Percentiles rank a stretch among this genome's conserved stretches.
phyloP scores from a whole-genome alignment of 2,888 invertebrate genomes.

The Drosophila helvetica region DNA sequence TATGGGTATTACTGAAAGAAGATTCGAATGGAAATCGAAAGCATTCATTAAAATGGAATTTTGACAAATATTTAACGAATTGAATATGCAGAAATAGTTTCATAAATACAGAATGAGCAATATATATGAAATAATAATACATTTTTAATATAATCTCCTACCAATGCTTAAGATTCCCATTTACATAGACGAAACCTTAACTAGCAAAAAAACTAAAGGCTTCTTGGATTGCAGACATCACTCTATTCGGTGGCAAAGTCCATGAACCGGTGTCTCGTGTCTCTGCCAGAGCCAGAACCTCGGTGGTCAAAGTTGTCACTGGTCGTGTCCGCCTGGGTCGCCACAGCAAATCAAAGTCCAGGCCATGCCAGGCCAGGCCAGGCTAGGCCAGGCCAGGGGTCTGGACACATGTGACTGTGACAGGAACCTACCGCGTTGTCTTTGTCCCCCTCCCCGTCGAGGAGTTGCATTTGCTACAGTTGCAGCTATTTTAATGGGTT shows the following conservation, averaged over 20 bases:
- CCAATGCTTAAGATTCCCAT: neutral
- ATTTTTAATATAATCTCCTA: too few relatives aligned
- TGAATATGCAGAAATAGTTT: too few relatives aligned
- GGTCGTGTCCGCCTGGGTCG: constrained; percentile 57
- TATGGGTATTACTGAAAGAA: too few relatives aligned
- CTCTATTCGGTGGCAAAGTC: neutral
- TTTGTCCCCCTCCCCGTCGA: neutral
- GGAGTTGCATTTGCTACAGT: constrained; percentile 56
- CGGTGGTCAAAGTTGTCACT: constrained; percentile 72
- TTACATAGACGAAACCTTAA: neutral
- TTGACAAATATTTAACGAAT: too few relatives aligned
- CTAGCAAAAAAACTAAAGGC: neutral
- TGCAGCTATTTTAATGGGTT: constrained; percentile 76
- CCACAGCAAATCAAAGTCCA: constrained; percentile 59
- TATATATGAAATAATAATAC: too few relatives aligned
- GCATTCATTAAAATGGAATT: too few relatives aligned
- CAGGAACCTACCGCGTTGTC: constrained; percentile 68
- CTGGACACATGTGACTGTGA: constrained; percentile 63
- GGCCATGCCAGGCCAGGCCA: constrained; percentile 12
- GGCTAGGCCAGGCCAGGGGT: neutral
- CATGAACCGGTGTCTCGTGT: neutral
- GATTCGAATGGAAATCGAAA: too few relatives aligned
- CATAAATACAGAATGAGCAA: too few relatives aligned
- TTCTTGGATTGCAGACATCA: neutral
- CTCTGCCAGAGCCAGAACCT: constrained; percentile 10